Evolutionary conservation across 1,140 invertebrate species (phyloP).

Genomic region (Piezodorus guildinii): DNA sequence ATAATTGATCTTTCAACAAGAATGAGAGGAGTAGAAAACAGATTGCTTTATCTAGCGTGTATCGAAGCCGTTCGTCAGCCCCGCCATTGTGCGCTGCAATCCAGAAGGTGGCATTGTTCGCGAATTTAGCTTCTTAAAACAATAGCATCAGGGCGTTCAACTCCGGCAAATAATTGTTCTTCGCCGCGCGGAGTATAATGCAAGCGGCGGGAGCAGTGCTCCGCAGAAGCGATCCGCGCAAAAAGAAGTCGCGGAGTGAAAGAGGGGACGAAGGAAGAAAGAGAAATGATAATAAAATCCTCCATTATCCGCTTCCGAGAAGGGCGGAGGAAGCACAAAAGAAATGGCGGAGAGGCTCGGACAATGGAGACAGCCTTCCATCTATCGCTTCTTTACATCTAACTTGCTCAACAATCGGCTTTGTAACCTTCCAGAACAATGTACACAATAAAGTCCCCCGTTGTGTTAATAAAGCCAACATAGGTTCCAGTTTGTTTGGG

Average conservation of each 20-base stretch:
- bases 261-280: not conserved
- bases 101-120: too few relatives aligned
- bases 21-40: too few relatives aligned
- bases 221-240: not conserved
- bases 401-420: not conserved
- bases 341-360: not conserved
- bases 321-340: not conserved
- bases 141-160: not conserved
- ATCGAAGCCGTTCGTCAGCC: too few relatives aligned
- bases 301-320: not conserved
- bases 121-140: not conserved
- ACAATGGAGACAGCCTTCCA: not conserved
- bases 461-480: not conserved
- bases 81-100: too few relatives aligned
- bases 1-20: too few relatives aligned
- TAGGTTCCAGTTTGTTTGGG: not conserved
- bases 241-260: not conserved
- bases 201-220: not conserved
- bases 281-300: conserved; percentile 3
- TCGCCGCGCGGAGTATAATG: not conserved
- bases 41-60: too few relatives aligned
- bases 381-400: conserved; percentile 1
- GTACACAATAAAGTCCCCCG: conserved; percentile 1
- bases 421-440: not conserved
- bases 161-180: not conserved